Evolutionary conservation across 2,113 vertebrate genomes (phyloP), one percentile per base, ranked within the genome.

Genomic region (Empidonax alnorum): DNA sequence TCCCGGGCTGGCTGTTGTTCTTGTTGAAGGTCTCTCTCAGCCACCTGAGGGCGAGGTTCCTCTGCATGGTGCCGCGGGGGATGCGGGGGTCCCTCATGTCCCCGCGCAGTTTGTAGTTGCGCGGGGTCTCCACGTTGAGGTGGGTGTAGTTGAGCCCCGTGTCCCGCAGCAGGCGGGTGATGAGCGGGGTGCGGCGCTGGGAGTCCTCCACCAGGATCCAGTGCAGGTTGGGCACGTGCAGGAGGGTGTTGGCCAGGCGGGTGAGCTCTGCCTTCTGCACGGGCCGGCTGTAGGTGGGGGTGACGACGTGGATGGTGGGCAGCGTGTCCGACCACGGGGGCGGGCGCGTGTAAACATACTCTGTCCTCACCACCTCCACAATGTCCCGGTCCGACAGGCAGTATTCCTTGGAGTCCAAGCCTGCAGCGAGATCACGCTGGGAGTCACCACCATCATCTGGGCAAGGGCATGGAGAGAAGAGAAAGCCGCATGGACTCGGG

Each of bases 121-220:
- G 98, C 7, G 99, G 99, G 0, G 99, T 99, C 98, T 99, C 99
- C 77, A 99, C 99, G 9, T 99, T 99, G 91, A 99, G 98, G 96
- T 99, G 99, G 5, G 99, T 99, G 98, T 99, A 99, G 98, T 99
- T 99, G 15, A 99, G 99, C 46, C 99, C 99, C 0, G 98, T 99
- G 96, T 99, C 99, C 18, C 98, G 98, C 92, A 99, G 98, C 87
- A 99, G 98, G 33, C 98, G 98, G 0, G 99, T 98, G 30, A 99
- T 98, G 17, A 99, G 98, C 2, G 98, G 96, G 0, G 99, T 99
- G 69, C 99, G 98, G 46, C 99, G 98, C 55, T 99, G 99, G 0
- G 99, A 98, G 20, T 99, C 99, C 98, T 99, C 99, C 97, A 99
- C 99, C 96, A 99, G 98, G 97, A 99, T 99, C 99, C 99, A 99